Percentiles rank a stretch among this genome's conserved stretches.
Conservation (phyloP, 2,797 vertebrate species). For the Pipistrellus nathusii region DNA sequence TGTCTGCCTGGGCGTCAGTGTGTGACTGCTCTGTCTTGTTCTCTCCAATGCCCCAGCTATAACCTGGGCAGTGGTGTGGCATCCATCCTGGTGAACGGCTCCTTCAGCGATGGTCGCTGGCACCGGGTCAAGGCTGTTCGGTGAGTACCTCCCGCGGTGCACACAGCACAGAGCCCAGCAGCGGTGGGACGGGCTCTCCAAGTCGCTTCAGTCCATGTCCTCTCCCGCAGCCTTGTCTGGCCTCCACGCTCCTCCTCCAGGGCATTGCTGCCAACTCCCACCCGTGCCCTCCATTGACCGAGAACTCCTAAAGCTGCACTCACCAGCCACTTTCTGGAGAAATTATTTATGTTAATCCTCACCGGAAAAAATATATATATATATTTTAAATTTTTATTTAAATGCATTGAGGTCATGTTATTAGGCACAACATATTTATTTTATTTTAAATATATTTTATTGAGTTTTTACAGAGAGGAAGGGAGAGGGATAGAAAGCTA, state of each 20-base stretch:
- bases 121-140: slow-evolving; percentile 97
- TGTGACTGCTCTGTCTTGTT: not conserved
- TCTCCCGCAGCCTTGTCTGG: not conserved
- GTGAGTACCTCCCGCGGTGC: slow-evolving; percentile 83
- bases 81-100: slow-evolving; percentile 92
- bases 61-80: slow-evolving; percentile 95
- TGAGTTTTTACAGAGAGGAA: too few species aligned
- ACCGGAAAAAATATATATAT: too few species aligned
- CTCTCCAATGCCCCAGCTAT: slow-evolving; percentile 87
- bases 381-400: too few species aligned
- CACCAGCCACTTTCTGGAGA: not conserved
- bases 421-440: too few species aligned
- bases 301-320: not conserved
- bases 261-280: not conserved
- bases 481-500: too few species aligned
- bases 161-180: not conserved
- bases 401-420: too few species aligned
- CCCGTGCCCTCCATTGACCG: not conserved
- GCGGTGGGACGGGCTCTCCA: fast-evolving
- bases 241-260: not conserved
- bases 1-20: not conserved
- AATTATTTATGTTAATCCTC: not conserved
- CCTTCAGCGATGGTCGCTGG: slow-evolving; percentile 95
- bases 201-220: not conserved
- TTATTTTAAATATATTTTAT: too few species aligned